phyloP scores from a whole-genome alignment of 2,797 vertebrate genomes.

The Sebastes flavidus region DNA sequence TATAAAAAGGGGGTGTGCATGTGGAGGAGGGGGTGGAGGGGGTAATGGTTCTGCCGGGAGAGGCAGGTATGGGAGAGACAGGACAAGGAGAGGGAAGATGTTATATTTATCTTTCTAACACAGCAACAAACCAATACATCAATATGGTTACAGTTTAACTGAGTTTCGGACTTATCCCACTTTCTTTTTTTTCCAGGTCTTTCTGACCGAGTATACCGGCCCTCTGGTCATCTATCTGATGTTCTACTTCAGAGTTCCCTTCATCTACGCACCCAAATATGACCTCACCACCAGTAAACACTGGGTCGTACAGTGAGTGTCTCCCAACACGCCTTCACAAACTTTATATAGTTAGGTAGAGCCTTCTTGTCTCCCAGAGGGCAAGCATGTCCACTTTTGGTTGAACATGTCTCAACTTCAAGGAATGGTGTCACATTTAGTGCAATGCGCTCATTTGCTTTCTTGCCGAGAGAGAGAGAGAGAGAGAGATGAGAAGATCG shows the following conservation, averaged over 20 bases:
- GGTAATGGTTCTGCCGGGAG: neutral
- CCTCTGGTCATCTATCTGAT: constrained; percentile 93
- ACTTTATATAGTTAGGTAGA: neutral
- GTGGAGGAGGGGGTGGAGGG: neutral
- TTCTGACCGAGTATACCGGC: constrained; percentile 91
- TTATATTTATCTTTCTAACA: constrained; percentile 10
- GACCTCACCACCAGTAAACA: constrained; percentile 96
- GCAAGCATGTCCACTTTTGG: neutral
- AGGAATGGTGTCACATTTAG: neutral
- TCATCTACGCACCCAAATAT: constrained; percentile 91
- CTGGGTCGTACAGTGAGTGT: constrained; percentile 93
- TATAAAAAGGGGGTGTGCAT: neutral
- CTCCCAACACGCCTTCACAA: neutral
- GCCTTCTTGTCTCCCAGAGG: neutral
- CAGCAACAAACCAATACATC: neutral
- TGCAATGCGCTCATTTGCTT: neutral
- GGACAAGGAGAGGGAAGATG: neutral
- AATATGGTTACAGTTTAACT: neutral
- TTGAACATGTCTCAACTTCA: neutral
- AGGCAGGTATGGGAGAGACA: neutral
- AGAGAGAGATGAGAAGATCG: neutral
- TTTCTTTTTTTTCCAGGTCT: constrained; percentile 81
- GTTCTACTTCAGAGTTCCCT: constrained; percentile 94
- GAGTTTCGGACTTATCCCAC: neutral
- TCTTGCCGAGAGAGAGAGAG: neutral